Evolutionary conservation across 2,113 vertebrate species (phyloP).

Genomic region (Microcebus ravelobensis): DNA sequence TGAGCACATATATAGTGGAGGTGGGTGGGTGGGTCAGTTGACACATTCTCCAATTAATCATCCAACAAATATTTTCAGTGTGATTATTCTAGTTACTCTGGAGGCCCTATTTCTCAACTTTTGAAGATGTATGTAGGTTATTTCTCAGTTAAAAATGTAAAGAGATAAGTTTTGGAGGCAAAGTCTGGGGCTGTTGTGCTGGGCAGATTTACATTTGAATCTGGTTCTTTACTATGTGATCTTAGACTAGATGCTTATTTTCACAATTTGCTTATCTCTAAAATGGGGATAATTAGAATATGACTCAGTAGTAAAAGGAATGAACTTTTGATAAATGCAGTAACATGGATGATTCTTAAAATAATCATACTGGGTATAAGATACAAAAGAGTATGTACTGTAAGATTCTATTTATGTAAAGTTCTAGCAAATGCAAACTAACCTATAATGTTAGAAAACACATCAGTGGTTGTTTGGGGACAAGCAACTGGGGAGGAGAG

Average conservation of each 20-base stretch:
- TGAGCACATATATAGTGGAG: background rate
- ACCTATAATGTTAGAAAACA: background rate
- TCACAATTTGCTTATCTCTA: background rate
- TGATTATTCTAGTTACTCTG: background rate
- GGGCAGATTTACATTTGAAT: conserved; percentile 24
- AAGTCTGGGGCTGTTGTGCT: background rate
- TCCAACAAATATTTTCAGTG: background rate
- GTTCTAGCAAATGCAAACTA: background rate
- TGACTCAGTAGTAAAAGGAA: background rate
- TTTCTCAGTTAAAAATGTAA: conserved; percentile 36
- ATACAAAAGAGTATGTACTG: background rate
- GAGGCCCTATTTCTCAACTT: background rate
- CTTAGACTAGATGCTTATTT: conserved; percentile 11
- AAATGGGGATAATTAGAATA: background rate
- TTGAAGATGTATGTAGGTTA: background rate
- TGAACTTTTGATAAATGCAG: background rate
- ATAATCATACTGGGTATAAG: background rate
- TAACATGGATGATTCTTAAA: background rate
- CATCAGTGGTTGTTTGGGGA: background rate
- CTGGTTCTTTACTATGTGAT: background rate
- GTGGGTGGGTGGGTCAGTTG: background rate
- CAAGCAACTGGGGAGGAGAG: background rate
- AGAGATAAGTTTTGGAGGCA: background rate
- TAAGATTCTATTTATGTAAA: background rate
- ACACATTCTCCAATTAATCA: background rate